Base-by-base conservation (phyloP, 1,140 invertebrate genomes). In the Batillaria attramentaria region DNA sequence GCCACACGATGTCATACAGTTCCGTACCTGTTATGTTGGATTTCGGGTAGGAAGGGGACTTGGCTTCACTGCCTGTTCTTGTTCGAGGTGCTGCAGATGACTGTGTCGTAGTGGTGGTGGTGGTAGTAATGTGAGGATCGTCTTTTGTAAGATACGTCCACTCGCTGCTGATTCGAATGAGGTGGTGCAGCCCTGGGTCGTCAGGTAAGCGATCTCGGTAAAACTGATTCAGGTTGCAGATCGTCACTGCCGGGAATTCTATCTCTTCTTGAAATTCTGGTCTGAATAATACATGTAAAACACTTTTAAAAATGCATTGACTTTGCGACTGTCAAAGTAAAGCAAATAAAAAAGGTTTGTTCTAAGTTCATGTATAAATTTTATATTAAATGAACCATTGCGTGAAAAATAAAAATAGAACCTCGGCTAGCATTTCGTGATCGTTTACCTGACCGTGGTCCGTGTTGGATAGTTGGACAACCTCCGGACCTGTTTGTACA, bases 161-260 rank as follows among this genome's bases (percentile, higher is more conserved):
- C 24, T 60, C 57, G 24, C 57, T 60, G 8, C 8, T 8, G 57
- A 60, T 20, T 6, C 24, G 8, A 28, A 60, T 60, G 6, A 60
- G 24, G 57, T 60, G 31, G 24, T 28, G 57, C 57, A 60, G 57
- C 6, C 57, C 57, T 6, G 57, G 57, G 57, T 60, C 57, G 8
- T 13, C 8, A 28, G 57, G 57, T 6, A 60, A 4, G 24, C 57
- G 57, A 28, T 28, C 31, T 6, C 24, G 8, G 57, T 6, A 13
- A 28, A 60, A 60, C 24, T 60, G 57, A 28, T 60, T 60, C 57
- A 60, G 24, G 57, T 60, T 60, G 57, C 57, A 60, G 6, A 60
- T 20, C 57, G 57, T 60, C 57, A 60, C 57, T 60, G 57, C 57
- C 5, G 57, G 57, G 57, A 60, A 60, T 28, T 20, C 20, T 28